phyloP scores from a whole-genome alignment of 2,113 vertebrate species.

The Aegotheles bennettii region DNA sequence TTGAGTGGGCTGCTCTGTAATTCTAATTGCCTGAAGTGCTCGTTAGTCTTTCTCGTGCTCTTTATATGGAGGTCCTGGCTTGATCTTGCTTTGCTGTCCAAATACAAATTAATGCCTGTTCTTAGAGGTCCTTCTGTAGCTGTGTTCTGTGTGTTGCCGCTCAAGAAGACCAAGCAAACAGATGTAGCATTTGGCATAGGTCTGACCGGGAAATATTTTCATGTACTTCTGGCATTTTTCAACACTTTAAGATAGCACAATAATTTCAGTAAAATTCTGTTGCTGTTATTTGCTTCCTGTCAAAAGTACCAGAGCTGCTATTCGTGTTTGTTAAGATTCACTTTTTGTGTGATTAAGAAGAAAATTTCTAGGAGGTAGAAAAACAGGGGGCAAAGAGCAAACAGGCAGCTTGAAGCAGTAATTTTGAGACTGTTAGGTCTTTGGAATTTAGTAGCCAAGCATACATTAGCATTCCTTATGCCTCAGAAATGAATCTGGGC shows the following conservation, averaged over 20 bases:
- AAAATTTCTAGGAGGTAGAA: not conserved
- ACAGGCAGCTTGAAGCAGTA: not conserved
- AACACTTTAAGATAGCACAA: not conserved
- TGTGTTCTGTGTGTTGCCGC: not conserved
- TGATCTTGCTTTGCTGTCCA: not conserved
- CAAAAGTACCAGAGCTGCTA: not conserved
- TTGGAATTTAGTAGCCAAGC: not conserved
- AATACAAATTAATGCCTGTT: not conserved
- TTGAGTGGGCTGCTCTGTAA: not conserved
- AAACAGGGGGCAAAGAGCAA: not conserved
- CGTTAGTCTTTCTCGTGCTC: not conserved
- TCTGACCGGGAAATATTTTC: not conserved
- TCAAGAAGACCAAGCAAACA: not conserved
- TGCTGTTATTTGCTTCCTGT: not conserved
- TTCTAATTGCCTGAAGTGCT: not conserved
- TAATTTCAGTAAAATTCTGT: not conserved
- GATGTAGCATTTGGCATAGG: not conserved
- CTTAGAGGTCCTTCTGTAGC: not conserved
- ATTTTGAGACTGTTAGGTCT: not conserved
- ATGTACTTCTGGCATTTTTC: not conserved
- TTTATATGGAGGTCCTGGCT: not conserved
- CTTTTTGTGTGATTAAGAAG: not conserved
- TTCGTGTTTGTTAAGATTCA: not conserved
- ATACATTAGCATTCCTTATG: not conserved
- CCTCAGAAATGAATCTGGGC: not conserved